A percentile compares a stretch with the other conserved stretches of the same genome.
phyloP scores from a whole-genome alignment of 2,113 vertebrate genomes.

The Heliornis fulica region DNA sequence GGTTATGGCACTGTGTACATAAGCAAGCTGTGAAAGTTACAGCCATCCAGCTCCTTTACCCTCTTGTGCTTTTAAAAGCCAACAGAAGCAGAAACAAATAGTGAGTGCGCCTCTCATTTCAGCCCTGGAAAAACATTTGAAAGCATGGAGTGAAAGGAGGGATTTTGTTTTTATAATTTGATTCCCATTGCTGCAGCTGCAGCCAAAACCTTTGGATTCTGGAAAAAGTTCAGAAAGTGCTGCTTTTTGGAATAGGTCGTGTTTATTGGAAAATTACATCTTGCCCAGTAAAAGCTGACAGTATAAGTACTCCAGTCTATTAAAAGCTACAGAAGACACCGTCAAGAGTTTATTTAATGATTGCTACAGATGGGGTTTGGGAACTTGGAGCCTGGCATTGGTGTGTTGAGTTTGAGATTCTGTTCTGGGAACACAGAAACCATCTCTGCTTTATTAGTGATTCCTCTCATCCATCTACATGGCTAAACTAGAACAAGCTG shows the following conservation, averaged over 20 bases:
- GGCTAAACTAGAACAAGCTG: background rate
- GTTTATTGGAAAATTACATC: conserved; percentile 72
- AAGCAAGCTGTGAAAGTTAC: conserved; percentile 74
- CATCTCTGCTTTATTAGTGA: background rate
- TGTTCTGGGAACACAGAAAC: background rate
- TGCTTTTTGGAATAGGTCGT: conserved; percentile 61
- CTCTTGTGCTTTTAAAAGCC: conserved; percentile 66
- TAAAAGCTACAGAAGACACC: conserved; percentile 61
- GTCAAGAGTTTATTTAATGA: conserved; percentile 56
- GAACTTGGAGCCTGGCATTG: background rate
- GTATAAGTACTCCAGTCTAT: conserved; percentile 61
- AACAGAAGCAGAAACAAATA: conserved; percentile 74
- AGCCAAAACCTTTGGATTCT: conserved; percentile 66
- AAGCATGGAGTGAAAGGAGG: conserved; percentile 60
- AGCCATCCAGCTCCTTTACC: conserved; percentile 60
- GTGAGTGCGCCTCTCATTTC: conserved; percentile 33
- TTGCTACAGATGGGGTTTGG: conserved; percentile 41
- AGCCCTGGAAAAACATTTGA: conserved; percentile 68
- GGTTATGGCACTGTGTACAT: conserved; percentile 69
- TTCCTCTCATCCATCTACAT: background rate
- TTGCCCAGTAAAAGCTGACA: conserved; percentile 68
- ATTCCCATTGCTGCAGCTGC: conserved; percentile 68
- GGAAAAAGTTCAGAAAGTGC: conserved; percentile 70
- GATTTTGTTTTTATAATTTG: conserved; percentile 70
- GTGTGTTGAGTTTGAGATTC: background rate